Evolutionary conservation across 2,797 vertebrate species (phyloP), one percentile per base, ranked within the genome.

Genomic region (Poeciliopsis presidionis): DNA sequence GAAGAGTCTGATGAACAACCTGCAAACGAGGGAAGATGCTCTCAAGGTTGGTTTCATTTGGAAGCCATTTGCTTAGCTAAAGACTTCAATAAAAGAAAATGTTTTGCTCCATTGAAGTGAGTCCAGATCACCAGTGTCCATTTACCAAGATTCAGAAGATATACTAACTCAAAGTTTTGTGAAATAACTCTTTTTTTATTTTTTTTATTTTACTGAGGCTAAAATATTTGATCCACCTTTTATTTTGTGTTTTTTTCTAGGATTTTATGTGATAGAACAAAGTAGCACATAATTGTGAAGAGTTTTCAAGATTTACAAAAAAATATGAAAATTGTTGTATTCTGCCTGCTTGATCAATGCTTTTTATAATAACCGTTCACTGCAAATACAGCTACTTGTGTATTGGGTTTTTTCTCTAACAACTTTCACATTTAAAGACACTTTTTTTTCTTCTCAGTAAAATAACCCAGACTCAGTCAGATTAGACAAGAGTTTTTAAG

Each of bases 1-100:
- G 98, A 98, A 96, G 91, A 96, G 90, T 71, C 96, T 99, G 84
- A 96, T 98, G 91, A 95, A 95, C 73, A 97, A 96, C 69, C 95
- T 99, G 75, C 96, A 97, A 89, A 96, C 93, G 83, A 97, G 97
- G 81, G 96, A 98, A 91, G 96, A 96, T 46, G 89, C 95, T 7
- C 92, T 99, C 69, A 97, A 99, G 97, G 98, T 95, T 80, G 28
- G 91, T 84, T 74, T 75, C 74, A 72, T 81, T 81, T 81, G 41
- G 18, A 47, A 51, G 43, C 28, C 16, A 33, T 82, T 79, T 79
- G 14, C 4, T 57, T 39, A 73, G 22, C 25, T 33, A 25, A 59
- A 33, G 28, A 73, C 43, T 25, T 67, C 22, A 39, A 25, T 33
- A 49, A 57, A 74, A 28, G 39, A 73, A 75, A 59, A 51, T 20